Evolutionary conservation across 2,888 invertebrate genomes (phyloP).

Genomic region (Archips crataeganus): DNA sequence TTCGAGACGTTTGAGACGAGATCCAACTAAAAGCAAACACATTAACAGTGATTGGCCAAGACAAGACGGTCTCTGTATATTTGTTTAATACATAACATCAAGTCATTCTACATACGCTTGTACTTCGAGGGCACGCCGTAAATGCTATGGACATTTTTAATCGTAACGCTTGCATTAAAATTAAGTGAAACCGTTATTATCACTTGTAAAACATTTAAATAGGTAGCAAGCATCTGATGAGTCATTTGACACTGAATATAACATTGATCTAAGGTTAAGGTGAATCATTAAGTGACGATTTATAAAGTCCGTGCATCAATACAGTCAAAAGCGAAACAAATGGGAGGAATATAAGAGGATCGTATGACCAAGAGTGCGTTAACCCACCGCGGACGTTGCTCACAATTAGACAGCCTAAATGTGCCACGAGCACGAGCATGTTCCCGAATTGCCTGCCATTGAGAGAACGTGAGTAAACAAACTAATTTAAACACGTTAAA

Average conservation of each 20-base stretch:
- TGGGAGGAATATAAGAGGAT: constrained; percentile 62
- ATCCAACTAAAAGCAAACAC: constrained; percentile 43
- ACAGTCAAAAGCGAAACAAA: constrained; percentile 61
- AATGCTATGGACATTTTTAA: not conserved
- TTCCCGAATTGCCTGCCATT: constrained; percentile 59
- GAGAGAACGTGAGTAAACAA: constrained; percentile 70
- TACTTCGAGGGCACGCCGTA: not conserved
- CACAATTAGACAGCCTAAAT: constrained; percentile 69
- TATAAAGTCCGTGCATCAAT: constrained; percentile 47
- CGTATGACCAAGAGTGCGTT: constrained; percentile 70
- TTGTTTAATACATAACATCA: constrained; percentile 12
- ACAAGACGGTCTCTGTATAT: constrained; percentile 31
- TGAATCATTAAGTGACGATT: constrained; percentile 29
- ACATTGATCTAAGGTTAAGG: constrained; percentile 19
- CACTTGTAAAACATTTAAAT: not conserved
- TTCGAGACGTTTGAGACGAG: constrained; percentile 7
- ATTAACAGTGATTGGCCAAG: constrained; percentile 41
- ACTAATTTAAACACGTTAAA: constrained; percentile 59
- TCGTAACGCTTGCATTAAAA: not conserved
- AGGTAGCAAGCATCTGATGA: not conserved
- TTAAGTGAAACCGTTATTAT: constrained; percentile 3
- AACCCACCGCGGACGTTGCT: constrained; percentile 66
- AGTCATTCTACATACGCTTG: not conserved
- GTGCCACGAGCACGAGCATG: constrained; percentile 60
- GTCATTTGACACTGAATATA: constrained; percentile 16